These are phyloP conservation scores for Idaea straminata DNA, from an alignment of 2,888 invertebrate species.

Conservation along the genomic window DNA sequence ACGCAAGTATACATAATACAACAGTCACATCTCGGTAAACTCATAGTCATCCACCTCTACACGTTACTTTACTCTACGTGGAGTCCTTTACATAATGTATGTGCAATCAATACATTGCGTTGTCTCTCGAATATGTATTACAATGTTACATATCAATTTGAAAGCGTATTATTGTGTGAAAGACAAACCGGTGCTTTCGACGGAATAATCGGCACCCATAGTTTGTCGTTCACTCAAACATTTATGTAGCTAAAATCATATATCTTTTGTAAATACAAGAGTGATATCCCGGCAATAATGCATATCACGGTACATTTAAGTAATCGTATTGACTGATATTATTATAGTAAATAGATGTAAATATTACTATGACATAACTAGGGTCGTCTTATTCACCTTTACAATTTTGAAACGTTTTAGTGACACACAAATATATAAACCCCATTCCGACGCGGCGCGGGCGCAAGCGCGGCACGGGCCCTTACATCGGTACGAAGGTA, in stretches of 20 bases:
- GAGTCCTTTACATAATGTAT: constrained; percentile 29
- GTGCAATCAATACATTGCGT: constrained; percentile 22
- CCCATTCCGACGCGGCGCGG: constrained; percentile 36
- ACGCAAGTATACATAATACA: constrained; percentile 23
- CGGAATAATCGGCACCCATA: constrained; percentile 19
- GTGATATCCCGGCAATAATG: constrained; percentile 77
- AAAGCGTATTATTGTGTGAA: constrained; percentile 31
- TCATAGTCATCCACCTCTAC: constrained; percentile 24
- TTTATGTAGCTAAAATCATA: constrained; percentile 44
- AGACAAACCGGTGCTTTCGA: constrained; percentile 26
- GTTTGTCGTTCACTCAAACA: constrained; percentile 36
- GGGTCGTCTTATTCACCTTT: constrained; percentile 38
- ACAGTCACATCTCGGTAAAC: constrained; percentile 15
- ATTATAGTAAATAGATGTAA: constrained; percentile 33
- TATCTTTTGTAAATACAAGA: constrained; percentile 57
- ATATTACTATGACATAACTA: constrained; percentile 23
- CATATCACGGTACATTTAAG: constrained; percentile 63
- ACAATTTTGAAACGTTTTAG: constrained; percentile 52
- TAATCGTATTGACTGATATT: constrained; percentile 62
- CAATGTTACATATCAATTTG: constrained; percentile 33
- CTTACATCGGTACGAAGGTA: background rate
- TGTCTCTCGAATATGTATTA: constrained; percentile 25
- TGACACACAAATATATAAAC: constrained; percentile 49
- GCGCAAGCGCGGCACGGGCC: constrained; percentile 32
- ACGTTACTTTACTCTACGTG: constrained; percentile 24